Conservation (phyloP, 2,888 invertebrate genomes). For the Nomada goodeniana region DNA sequence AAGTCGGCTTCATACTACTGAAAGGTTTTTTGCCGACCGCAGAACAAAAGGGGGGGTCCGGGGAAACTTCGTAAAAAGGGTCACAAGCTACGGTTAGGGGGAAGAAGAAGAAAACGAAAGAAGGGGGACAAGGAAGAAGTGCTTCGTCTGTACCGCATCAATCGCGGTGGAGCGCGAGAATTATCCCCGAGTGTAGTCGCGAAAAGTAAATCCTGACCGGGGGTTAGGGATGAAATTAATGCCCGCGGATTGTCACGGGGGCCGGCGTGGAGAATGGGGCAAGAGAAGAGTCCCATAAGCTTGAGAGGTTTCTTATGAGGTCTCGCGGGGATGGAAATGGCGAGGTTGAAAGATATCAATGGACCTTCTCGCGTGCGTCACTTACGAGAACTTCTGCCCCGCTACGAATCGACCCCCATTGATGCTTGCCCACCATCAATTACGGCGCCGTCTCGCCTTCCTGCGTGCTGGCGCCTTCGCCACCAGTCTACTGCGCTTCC, state of each 20-base stretch:
- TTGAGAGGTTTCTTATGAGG: conserved; percentile 65
- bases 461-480: conserved; percentile 65
- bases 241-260: conserved; percentile 39
- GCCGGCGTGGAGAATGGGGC: not conserved
- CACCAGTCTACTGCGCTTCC: conserved; percentile 63
- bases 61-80: conserved; percentile 33
- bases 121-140: not conserved
- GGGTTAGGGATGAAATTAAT: conserved; percentile 56
- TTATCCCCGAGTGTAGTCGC: conserved; percentile 49
- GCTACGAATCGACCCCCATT: conserved; percentile 75
- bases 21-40: conserved; percentile 51
- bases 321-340: conserved; percentile 47
- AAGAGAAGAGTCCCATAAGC: conserved; percentile 59
- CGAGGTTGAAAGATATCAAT: conserved; percentile 48
- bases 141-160: conserved; percentile 38
- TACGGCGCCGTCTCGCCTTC: conserved; percentile 71
- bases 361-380: conserved; percentile 65
- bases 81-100: not conserved
- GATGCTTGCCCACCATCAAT: conserved; percentile 76
- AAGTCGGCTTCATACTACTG: conserved; percentile 55
- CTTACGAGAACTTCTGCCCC: conserved; percentile 73
- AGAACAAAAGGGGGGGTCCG: conserved; percentile 30
- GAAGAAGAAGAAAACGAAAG: not conserved
- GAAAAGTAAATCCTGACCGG: conserved; percentile 46
- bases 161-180: conserved; percentile 51